A percentile compares a stretch with the other conserved stretches of the same genome.
phyloP scores from a whole-genome alignment of 1,140 invertebrate species.

The Drosophila albomicans region DNA sequence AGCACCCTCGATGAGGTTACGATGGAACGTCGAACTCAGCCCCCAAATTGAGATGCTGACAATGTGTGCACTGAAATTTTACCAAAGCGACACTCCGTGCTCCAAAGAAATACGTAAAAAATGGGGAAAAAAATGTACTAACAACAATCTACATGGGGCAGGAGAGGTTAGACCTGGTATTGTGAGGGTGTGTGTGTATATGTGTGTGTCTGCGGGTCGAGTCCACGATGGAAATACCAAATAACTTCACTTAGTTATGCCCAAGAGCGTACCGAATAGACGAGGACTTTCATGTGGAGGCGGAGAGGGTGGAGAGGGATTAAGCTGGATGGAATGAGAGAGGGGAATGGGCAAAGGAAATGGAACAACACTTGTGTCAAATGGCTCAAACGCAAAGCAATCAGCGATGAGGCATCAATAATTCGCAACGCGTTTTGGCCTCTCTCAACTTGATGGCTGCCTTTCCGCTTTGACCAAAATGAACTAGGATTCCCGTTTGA shows the following conservation, averaged over 20 bases:
- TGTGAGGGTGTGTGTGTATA: constrained; percentile 5
- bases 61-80: constrained; percentile 73
- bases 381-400: constrained; percentile 77
- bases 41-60: constrained; percentile 73
- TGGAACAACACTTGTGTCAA: constrained; percentile 64
- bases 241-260: constrained; percentile 76
- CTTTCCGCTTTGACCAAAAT: constrained; percentile 24
- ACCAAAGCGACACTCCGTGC: neutral
- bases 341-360: neutral
- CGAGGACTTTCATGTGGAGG: constrained; percentile 17
- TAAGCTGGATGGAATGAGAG: constrained; percentile 13
- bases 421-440: constrained; percentile 70
- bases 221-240: constrained; percentile 76
- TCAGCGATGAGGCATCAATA: constrained; percentile 80
- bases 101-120: constrained; percentile 12
- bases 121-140: constrained; percentile 31
- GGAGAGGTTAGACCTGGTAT: constrained; percentile 11
- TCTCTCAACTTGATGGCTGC: constrained; percentile 5
- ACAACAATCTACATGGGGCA: constrained; percentile 27
- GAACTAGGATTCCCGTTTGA: neutral
- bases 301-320: neutral
- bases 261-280: constrained; percentile 36
- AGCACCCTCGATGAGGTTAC: neutral
- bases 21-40: constrained; percentile 1
- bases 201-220: constrained; percentile 17